Base-by-base conservation (phyloP, 53 echinoderm and acorn worm species). In the Paelopatides confundens region DNA sequence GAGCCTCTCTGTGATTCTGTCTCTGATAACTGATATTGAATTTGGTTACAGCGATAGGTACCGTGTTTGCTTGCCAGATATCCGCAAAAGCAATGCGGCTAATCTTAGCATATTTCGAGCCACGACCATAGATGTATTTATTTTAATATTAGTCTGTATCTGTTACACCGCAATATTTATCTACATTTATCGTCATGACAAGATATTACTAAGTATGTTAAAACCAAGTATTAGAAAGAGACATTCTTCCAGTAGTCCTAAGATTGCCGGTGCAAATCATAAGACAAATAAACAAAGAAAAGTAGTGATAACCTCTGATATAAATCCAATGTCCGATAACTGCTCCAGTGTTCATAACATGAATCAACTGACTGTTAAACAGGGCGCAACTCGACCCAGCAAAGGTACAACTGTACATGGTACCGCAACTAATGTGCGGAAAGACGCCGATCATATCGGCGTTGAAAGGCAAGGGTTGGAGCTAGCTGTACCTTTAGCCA, bases 161-260 rank as follows among this genome's bases (percentile, higher is more conserved):
- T 79, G 79, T 15, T 79, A 79, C 51, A 79, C 79, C 28, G 86
- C 67, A 65, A 86, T 90, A 10, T 66, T 90, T 67, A 17, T 90
- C 37, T 71, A 90, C 52, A 83, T 90, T 21, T 71, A 86, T 36
- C 86, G 86, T 30, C 90, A 90, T 66, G n/a, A 90, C 78, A 86
- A 86, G 15, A 86, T 79, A 35, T 35, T 86, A 7, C n/a, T 90
- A 18, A 65, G 90, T 12, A 77, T 90, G 67, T 86, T 86, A 46
- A 86, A 79, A 7, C 18, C 30, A 29, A 79, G 79, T 21, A 77
- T 58, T 58, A 21, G 21, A 58, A 58, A 21, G 24, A 58, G 58
- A 23, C 58, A 58, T 58, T 58, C 58, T 18, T 21, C 58, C 6
- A 58, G 24, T n/a, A 23, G 4, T 21, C 58, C 26, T 58, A 58